Evolutionary conservation across 2,797 vertebrate genomes (phyloP).

Genomic region (Pseudochromis fuscus): DNA sequence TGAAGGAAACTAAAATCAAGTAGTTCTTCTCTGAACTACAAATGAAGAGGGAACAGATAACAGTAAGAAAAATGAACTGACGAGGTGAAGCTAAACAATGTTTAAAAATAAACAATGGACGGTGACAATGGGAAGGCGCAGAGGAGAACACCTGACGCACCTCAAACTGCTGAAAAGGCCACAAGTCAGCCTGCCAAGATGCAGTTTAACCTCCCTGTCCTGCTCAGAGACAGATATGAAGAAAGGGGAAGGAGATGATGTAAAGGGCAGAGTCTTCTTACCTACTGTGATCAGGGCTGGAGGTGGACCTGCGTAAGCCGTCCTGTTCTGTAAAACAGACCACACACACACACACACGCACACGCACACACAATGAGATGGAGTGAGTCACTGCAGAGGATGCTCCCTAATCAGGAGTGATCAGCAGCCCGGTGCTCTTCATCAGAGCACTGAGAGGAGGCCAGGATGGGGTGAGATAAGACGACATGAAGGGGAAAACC

Average conservation of each 20-base stretch:
- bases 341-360: slow-evolving; percentile 35
- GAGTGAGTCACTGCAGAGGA: slow-evolving; percentile 19
- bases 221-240: neutral
- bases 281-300: slow-evolving; percentile 86
- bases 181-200: too few species aligned
- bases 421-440: slow-evolving; percentile 34
- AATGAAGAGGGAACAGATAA: neutral
- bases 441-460: slow-evolving; percentile 16
- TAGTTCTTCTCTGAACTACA: neutral
- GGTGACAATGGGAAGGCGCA: neutral
- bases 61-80: neutral
- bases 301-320: slow-evolving; percentile 80
- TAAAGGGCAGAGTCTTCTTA: slow-evolving; percentile 44
- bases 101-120: neutral
- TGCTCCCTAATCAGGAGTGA: slow-evolving; percentile 53
- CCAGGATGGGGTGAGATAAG: neutral
- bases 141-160: slow-evolving; percentile 18
- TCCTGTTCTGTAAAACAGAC: slow-evolving; percentile 74
- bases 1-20: neutral
- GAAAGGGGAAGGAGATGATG: neutral
- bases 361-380: slow-evolving; percentile 11
- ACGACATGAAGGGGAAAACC: slow-evolving; percentile 21
- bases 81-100: neutral
- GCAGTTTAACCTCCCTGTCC: neutral
- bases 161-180: slow-evolving; percentile 5